Evolutionary conservation across 2,797 vertebrate genomes (phyloP), one percentile per base, ranked within the genome.

Genomic region (Smutsia temminckii): DNA sequence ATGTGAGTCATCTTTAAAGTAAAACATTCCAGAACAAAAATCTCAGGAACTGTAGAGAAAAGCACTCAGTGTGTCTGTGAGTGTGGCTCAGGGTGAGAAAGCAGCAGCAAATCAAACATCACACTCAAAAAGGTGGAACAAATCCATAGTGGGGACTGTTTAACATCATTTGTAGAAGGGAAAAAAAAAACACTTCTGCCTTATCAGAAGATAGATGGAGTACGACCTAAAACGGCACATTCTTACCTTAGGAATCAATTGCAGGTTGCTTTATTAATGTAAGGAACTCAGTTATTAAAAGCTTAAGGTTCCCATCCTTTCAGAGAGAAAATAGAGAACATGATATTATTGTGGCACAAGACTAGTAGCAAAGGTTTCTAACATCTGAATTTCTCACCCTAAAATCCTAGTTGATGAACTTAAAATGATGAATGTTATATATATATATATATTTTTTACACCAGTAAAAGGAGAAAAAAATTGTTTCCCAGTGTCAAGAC

Each of bases 361-460:
- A 16, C 8, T 61, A 89, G 18, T 40, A 68, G 21, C 29, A 55
- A 64, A 85, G 4, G 4, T 63, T 71, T 63, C 27, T 63, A 78
- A 68, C 34, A 13, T 88, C 23, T 89, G 16, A 68, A n/a, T 61
- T 86, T 21, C 29, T 87, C 71, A 80, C 27, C 85, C 12, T 37
- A 51, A 34, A 59, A 86, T 29, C 16, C 61, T 51, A n/a, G 61
- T 32, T 83, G 46, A 91, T 93, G 92, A 95, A 77, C 59, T 55
- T 78, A 61, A 94, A 71, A 66, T 93, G 64, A 93, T 96, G 46
- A 78, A 66, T 66, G n/a, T 68, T 80, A 66, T 68, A 63, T 42
- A 61, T 46, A 46, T 8, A 46, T n/a, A n/a, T n/a, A n/a, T n/a
- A n/a, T 46, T 92, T 85, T 94, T 81, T 87, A 40, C 34, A 81